Evolutionary conservation across 2,888 invertebrate genomes (phyloP), one percentile per base, ranked within the genome.

Genomic region (Thera obeliscata): DNA sequence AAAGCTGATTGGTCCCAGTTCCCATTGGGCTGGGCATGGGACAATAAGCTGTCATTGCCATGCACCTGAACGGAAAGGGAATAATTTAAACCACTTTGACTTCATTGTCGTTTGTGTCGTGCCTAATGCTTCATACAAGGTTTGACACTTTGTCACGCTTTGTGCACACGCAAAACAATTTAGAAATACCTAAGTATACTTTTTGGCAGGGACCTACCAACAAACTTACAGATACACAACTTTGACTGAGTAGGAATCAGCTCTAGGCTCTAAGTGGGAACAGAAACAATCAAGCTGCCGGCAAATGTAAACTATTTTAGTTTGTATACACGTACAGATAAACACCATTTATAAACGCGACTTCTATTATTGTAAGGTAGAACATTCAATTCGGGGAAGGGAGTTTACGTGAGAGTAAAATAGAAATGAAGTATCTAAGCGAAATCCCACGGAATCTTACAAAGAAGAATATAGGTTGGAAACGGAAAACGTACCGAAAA

Each of bases 11-110:
- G 9, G 59, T 22, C 9, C 22, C 41, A 52, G 41, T 41, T 60
- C 59, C 8, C 36, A 11, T 52, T 52, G 60, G 60, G 50, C 88
- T 98, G 97, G 61, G 98, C 98, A 69, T 98, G 98, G 88, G 99
- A 98, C 62, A 98, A 97, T 81, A 99, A 94, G 84, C 98, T 98
- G 84, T 98, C 98, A 90, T 98, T 98, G 63, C 98, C 96, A 80
- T 97, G 89, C 69, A 59, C 55, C 55, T 57, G 55, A 52, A 46
- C 43, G 43, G 8, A 46, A 46, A 46, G 43, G 43, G 43, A 46
- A 46, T 46, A 41, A 41, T 41, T 41, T 41, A 41, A 5, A 41
- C 7, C 41, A 41, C 41, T 41, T 41, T 41, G 41, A 41, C 41
- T 41, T 41, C 41, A 41, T 41, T 41, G 41, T 41, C 7, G 41